Base-by-base conservation (phyloP, 2,888 invertebrate species). In the Spilosoma lubricipeda region DNA sequence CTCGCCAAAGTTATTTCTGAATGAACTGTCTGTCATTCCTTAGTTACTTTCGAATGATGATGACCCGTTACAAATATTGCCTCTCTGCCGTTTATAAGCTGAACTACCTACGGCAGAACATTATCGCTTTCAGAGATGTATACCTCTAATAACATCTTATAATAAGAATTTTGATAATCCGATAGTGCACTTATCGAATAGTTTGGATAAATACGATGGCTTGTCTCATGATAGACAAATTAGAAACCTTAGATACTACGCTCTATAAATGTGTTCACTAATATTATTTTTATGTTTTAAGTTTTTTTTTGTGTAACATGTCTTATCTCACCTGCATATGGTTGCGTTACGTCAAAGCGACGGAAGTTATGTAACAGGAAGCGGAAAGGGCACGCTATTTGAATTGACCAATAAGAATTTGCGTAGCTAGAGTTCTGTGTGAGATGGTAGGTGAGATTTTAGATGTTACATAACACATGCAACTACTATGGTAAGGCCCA, bases 131-230 rank as follows among this genome's bases (percentile, higher is more conserved):
- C 23, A 15, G 77, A 79, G 80, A 76, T 80, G 75, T 78, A 77
- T 75, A 63, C 65, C 72, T 68, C 71, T 68, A 72, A 63, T 56
- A 72, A 39, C 69, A 27, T 69, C 68, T 79, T 79, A 79, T 84
- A 81, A 83, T 86, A 76, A 83, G 82, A 80, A 75, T 84, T 82
- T 86, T 87, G 90, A 86, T 84, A 88, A 86, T 89, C 93, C 92
- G 86, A 92, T 92, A 91, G 92, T 93, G 93, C 93, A 92, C 93
- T 93, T 93, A 93, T 90, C 86, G 88, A 84, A 88, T 89, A 89
- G 84, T 86, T 87, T 86, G 84, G 77, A 85, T 83, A 82, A 83
- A 81, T 77, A 48, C 33, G 71, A 45, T 30, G 85, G 87, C 88
- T 88, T 89, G 78, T 79, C 80, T 82, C 77, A 80, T 84, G 80